Evolutionary conservation across 2,888 invertebrate genomes (phyloP).

Genomic region (Serrognathus titanus): DNA sequence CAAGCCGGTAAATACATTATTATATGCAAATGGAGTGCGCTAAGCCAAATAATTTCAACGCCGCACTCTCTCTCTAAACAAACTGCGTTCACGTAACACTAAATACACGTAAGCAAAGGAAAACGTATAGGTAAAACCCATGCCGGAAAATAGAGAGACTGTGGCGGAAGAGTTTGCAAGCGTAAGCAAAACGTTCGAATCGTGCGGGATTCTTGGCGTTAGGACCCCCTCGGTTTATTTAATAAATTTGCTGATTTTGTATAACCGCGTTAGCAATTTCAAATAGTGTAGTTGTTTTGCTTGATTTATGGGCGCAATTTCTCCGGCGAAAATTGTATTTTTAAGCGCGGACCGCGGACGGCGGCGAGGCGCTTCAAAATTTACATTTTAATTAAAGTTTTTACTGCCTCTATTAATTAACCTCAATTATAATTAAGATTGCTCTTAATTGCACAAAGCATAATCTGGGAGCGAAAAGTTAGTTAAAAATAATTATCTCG

Average conservation of each 20-base stretch:
- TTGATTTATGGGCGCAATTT: constrained; percentile 3
- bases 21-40: constrained; percentile 45
- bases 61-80: constrained; percentile 2
- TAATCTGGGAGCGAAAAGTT: neutral
- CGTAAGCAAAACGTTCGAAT: too few relatives aligned
- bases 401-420: constrained; percentile 41
- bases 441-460: constrained; percentile 6
- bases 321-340: constrained; percentile 2
- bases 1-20: constrained; percentile 45
- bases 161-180: too few relatives aligned
- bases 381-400: constrained; percentile 43
- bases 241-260: constrained; percentile 11
- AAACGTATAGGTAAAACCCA: too few relatives aligned
- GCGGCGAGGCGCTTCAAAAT: constrained; percentile 29
- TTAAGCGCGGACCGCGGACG: constrained; percentile 19
- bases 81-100: neutral
- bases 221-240: constrained; percentile 1
- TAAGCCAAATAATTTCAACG: constrained; percentile 36
- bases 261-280: constrained; percentile 4
- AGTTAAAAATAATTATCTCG: too few relatives aligned
- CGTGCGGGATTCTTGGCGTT: too few relatives aligned
- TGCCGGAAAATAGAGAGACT: too few relatives aligned
- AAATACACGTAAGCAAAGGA: too few relatives aligned
- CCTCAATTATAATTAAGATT: constrained; percentile 37
- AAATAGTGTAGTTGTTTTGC: constrained; percentile 6